Evolutionary conservation across 2,113 vertebrate species (phyloP), one percentile per base, ranked within the genome.

Genomic region (Gasterosteus nipponicus): DNA sequence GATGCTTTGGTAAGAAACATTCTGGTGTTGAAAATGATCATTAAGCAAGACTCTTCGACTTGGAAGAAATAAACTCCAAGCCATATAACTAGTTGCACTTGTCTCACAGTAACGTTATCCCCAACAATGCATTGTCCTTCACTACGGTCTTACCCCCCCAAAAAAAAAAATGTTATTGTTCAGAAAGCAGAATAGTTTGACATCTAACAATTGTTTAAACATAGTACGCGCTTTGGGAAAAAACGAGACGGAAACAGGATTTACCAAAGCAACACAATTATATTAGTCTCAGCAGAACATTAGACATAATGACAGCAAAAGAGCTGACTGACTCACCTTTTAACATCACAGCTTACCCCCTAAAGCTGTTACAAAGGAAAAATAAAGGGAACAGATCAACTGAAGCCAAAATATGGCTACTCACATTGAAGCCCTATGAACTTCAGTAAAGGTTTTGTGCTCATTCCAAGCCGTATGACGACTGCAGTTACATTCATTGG

Each of bases 401-500:
- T 49, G 47, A 18, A 49, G 47, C 7, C 46, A 18, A 47, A 1
- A 47, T 33, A 5, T 33, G 33, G 1, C 33, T 33, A 5, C 33
- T 33, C 33, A 33, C 33, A 33, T 6, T 47, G 16, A 47, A 47
- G 6, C 15, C 6, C 15, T 47, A 47, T 47, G 5, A 47, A 47
- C 6, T 18, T 31, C 0, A 46, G 29, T n/a, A 10, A 66, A 12
- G 35, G 1, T 18, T 10, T 15, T 59, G 57, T 10, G 57, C 2
- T 10, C 2, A 15, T 10, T 15, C 3, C 10, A 19, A 39, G 12
- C 39, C 16, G 5, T 22, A 62, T 15, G 26, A 42, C 2, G 22
- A 61, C 60, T 18, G 31, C 35, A 31, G 14, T 11, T 69, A 69
- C 67, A 69, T 69, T 69, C 67, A 56, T 29, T 18, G 3, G 2